Percentiles rank a stretch among this genome's conserved stretches.
phyloP scores from a whole-genome alignment of 2,888 invertebrate genomes.

The Mesorhabditis belari region DNA sequence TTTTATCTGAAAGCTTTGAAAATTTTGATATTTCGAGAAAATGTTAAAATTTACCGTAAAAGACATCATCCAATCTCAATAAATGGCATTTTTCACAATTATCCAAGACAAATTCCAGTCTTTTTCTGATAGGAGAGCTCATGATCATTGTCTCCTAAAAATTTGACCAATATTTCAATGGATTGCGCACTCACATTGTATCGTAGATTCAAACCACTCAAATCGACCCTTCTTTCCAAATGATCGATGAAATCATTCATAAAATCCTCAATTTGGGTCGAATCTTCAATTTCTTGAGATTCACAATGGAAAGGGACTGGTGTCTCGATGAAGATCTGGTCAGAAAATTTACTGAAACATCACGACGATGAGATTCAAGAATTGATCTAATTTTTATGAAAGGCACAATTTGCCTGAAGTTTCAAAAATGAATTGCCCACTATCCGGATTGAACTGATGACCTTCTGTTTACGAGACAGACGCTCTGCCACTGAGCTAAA shows the following conservation, averaged over 20 bases:
- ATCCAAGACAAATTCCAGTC: background rate
- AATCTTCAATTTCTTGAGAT: too few species aligned
- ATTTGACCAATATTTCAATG: too few species aligned
- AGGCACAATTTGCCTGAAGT: background rate
- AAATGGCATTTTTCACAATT: background rate
- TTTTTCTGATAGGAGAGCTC: background rate
- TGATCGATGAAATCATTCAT: background rate
- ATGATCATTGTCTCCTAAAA: background rate
- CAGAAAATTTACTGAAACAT: background rate
- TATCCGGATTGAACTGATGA: conserved; percentile 30
- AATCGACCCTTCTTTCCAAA: background rate
- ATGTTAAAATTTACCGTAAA: background rate
- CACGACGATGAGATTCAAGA: too few species aligned
- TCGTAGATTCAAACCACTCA: background rate
- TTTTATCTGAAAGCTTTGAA: background rate
- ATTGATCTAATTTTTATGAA: too few species aligned
- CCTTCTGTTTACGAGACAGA: conserved; percentile 43
- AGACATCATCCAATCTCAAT: background rate
- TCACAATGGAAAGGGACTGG: background rate
- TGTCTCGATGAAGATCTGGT: background rate
- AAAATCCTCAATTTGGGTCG: background rate
- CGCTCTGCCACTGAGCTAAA: conserved; percentile 41
- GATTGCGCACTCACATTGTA: background rate
- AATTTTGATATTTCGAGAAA: background rate
- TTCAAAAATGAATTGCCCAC: too few species aligned